Percentiles rank a stretch among this genome's conserved stretches.
These are phyloP conservation scores for Ypsolopha scabrella DNA, from an alignment of 2,888 invertebrate genomes.

Conservation along the genomic window DNA sequence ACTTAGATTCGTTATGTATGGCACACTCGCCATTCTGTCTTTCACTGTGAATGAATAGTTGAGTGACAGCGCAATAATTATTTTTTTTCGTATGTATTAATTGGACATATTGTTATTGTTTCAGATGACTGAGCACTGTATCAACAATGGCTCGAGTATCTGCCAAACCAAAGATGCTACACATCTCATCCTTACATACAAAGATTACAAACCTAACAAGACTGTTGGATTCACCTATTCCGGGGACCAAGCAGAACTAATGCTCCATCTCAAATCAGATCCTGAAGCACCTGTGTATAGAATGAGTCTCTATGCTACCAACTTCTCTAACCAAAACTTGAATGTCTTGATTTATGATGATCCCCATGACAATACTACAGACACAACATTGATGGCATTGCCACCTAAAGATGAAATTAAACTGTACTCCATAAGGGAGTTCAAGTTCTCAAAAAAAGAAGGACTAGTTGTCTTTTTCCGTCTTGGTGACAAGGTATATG, in stretches of 20 bases:
- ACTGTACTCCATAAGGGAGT: neutral
- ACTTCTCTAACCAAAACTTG: neutral
- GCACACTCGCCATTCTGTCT: too few species aligned
- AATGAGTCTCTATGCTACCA: neutral
- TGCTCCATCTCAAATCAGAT: neutral
- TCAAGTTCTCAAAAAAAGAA: neutral
- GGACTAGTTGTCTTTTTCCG: neutral
- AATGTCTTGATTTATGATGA: neutral
- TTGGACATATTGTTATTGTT: too few species aligned
- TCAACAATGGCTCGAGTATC: neutral
- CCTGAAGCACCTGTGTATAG: neutral
- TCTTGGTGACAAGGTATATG: neutral
- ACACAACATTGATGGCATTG: neutral
- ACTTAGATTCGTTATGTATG: too few species aligned
- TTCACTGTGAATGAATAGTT: too few species aligned
- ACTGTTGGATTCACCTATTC: neutral
- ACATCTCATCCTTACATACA: neutral
- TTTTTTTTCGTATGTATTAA: too few species aligned
- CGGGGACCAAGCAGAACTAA: neutral
- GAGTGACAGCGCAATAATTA: too few species aligned
- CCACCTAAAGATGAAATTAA: neutral
- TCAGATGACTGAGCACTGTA: conserved; percentile 1
- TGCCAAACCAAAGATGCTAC: neutral
- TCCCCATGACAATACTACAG: neutral
- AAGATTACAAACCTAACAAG: neutral